Evolutionary conservation across 23 tunicate genomes (phyloP), one percentile per base, ranked within the genome.

Genomic region (Aplidium turbinatum): DNA sequence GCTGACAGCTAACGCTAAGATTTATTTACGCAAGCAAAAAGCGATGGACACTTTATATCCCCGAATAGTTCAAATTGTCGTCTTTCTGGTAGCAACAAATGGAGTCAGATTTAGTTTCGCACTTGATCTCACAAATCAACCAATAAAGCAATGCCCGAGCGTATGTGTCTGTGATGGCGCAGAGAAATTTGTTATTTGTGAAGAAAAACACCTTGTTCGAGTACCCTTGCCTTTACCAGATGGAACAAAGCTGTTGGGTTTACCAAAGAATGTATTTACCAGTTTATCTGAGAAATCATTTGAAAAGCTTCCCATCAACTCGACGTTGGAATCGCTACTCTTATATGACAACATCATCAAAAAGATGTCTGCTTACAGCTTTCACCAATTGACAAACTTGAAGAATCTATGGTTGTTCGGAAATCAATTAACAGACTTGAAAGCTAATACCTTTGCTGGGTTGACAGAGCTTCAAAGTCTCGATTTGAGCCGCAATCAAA

Each of bases 391-490:
- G 27, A n/a, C 35, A 31, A 64, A 78, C 5, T 31, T 78, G 46
- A 47, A 35, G 47, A 78, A 64, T 28, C 33, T 78, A 3, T 78
- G 83, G 83, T 24, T 78, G 27, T 78, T 78, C 65, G 83, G 74
- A 6, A 78, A 78, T 33, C 73, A 36, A 47, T 30, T 78, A 1
- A 29, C 47, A 1, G 20, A n/a, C 18, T 19, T 78, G 22, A 9
- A n/a, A 32, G 57, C 70, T 2, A 11, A 64, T 29, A 65, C 74
- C 3, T 78, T 78, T 65, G 46, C 40, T 47, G 74, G 83, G 18
- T 36, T 78, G n/a, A 22, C 25, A 38, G 34, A 46, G 1, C 47
- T 78, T 1, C 28, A 29, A 47, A 74, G 65, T 2, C 33, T 78
- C 4, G 68, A 78, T 48, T 35, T 78, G 47, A 78, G 83, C 33